Percentiles rank a stretch among this genome's conserved stretches.
Evolutionary conservation across 2,113 vertebrate genomes (phyloP).

Genomic region (Plotosus lineatus): DNA sequence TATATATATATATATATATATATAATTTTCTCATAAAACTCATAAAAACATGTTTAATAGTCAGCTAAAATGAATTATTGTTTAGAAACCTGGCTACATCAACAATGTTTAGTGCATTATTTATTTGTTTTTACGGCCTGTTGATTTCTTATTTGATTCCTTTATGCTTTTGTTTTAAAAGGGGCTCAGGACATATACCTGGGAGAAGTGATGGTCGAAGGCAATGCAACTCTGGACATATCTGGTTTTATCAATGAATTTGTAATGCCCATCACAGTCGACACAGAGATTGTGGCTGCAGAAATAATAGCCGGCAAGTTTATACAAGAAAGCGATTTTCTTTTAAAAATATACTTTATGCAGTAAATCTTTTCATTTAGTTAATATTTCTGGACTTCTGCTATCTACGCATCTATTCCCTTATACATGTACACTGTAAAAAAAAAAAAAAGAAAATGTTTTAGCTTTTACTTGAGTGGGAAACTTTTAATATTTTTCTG

Average conservation of each 20-base stretch:
- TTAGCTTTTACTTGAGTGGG: too few relatives aligned
- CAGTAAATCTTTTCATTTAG: background rate
- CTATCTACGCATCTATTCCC: background rate
- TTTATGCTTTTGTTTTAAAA: background rate
- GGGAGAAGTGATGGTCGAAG: slow-evolving; percentile 64
- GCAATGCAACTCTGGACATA: slow-evolving; percentile 59
- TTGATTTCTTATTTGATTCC: background rate
- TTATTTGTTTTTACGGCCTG: background rate
- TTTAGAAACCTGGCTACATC: background rate
- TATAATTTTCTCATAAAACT: too few relatives aligned
- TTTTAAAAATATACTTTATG: background rate
- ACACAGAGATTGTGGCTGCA: background rate
- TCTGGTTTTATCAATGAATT: slow-evolving; percentile 35
- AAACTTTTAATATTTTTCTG: background rate
- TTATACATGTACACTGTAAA: background rate
- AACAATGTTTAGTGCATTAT: background rate
- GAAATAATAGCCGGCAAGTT: slow-evolving; percentile 47
- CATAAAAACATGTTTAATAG: background rate
- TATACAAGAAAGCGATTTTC: background rate
- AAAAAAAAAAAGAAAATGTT: too few relatives aligned
- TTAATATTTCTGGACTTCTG: background rate
- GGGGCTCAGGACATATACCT: slow-evolving; percentile 40
- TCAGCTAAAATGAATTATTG: too few relatives aligned
- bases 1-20: too few relatives aligned
- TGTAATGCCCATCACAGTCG: background rate